Evolutionary conservation across 1,140 invertebrate species (phyloP), one percentile per base, ranked within the genome.

Genomic region (Chrysoperla carnea): DNA sequence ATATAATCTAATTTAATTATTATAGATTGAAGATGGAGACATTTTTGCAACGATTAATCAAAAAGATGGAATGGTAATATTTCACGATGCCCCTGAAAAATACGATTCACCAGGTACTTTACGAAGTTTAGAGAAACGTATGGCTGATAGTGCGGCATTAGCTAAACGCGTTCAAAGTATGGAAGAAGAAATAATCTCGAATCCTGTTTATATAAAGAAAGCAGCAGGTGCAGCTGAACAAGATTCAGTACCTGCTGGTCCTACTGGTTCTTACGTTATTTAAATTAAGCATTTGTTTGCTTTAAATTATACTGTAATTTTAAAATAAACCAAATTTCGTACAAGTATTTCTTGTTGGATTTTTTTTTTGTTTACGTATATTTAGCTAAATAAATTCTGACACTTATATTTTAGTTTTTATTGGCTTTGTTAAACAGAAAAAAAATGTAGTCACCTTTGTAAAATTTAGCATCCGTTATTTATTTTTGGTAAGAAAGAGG

Each of bases 11-110:
- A 37, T 50, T 13, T 31, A n/a, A 39, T 36, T 40, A 36, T 50
- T 62, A 39, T 54, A 95, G 91, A 97, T 98, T 52, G 88, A 95
- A 68, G 88, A 94, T 64, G 84, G 86, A 40, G 89, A 96, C 69
- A 96, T 98, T 49, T 95, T 84, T 71, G 93, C 92, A 1, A 86
- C 84, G 47, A 96, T 98, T 41, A 95, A 96, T 68, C 89, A 96
- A 64, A 92, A 91, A 63, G 92, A 96, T 67, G 92, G 92, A 8
- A 98, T 96, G 92, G 92, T 98, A 11, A 70, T 90, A 17, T 97
- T 98, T 59, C 78, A 89, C 48, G 91, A 96, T 59, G 89, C 89
- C 67, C 90, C 92, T 28, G 90, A 96, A 60, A 93, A 92, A 59
- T 94, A 90, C 58, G 84, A 93, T 50, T 85, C 83, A 43, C 80